Evolutionary conservation across 2,888 invertebrate genomes (phyloP), one percentile per base, ranked within the genome.

Genomic region (Noctua janthe): DNA sequence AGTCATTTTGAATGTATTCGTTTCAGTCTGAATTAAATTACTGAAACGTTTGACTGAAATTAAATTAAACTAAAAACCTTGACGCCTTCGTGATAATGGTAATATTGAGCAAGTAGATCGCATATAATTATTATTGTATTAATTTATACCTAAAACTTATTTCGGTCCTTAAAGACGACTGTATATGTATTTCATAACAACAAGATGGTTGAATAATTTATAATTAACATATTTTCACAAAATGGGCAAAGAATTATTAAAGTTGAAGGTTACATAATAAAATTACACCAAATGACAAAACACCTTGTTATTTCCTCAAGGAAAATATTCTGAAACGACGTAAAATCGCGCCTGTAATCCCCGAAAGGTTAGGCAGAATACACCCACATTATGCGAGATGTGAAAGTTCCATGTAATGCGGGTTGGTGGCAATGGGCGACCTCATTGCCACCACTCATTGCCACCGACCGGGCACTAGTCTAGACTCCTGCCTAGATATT

Each of bases 11-110:
- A 72, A 69, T 54, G 47, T 62, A 39, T 23, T 39, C 39, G 15
- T 84, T 39, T n/a, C 13, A 47, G 56, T 66, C 29, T 74, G 6
- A 78, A 74, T 77, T 64, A 56, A 62, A 56, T 56, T 51, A 54
- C 79, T 79, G 79, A 71, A 81, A 85, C 17, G 23, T 67, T 56
- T 54, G 2, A 39, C 39, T 62, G 59, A 72, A 85, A 72, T 62
- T 39, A 20, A 83, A 64, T 64, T 7, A 1, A n/a, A 17, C 20
- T 11, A 20, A 43, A 10, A 70, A 56, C 80, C 62, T 64, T 84
- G 80, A 79, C 15, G 47, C 70, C 20, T 62, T 54, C 4, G 47
- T 62, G 78, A 54, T 77, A 76, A 17, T 66, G 51, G 75, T 83
- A 54, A 15, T 39, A 49, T 29, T 23, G 47, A 84, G 29, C n/a